These are phyloP conservation scores for Chelonia mydas DNA, from an alignment of 2,797 vertebrate species.

Conservation along the genomic window DNA sequence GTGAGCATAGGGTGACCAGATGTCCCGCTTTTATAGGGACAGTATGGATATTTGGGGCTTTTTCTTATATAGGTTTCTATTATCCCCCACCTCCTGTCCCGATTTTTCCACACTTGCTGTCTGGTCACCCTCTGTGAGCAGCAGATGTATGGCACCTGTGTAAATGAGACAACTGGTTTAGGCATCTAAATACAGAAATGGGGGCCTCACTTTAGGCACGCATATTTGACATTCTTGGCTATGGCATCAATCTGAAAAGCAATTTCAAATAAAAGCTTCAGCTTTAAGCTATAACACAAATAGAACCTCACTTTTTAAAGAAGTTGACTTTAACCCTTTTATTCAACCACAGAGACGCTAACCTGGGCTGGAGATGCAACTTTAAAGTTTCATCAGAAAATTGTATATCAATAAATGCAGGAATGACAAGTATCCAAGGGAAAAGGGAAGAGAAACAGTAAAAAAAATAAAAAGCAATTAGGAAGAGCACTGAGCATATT, in stretches of 20 bases:
- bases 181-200: neutral
- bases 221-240: neutral
- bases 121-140: too few relatives aligned
- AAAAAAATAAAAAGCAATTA: neutral
- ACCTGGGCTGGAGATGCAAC: neutral
- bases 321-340: neutral
- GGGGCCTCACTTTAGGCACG: neutral
- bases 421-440: fast-evolving
- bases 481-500: neutral
- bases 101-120: too few relatives aligned
- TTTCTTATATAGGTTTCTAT: too few relatives aligned
- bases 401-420: too few relatives aligned
- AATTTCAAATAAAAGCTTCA: neutral
- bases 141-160: neutral
- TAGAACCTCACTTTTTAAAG: neutral
- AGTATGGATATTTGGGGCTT: too few relatives aligned
- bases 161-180: neutral
- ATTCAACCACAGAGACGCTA: neutral
- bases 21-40: too few relatives aligned
- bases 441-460: neutral
- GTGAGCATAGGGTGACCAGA: neutral
- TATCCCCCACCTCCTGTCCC: too few relatives aligned
- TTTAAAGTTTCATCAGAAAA: neutral
- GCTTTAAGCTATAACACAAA: neutral
- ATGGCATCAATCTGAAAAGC: neutral